A percentile compares a stretch with the other conserved stretches of the same genome.
These are phyloP conservation scores for Chrysocyon brachyurus DNA, from an alignment of 2,797 vertebrate species.

Conservation along the genomic window DNA sequence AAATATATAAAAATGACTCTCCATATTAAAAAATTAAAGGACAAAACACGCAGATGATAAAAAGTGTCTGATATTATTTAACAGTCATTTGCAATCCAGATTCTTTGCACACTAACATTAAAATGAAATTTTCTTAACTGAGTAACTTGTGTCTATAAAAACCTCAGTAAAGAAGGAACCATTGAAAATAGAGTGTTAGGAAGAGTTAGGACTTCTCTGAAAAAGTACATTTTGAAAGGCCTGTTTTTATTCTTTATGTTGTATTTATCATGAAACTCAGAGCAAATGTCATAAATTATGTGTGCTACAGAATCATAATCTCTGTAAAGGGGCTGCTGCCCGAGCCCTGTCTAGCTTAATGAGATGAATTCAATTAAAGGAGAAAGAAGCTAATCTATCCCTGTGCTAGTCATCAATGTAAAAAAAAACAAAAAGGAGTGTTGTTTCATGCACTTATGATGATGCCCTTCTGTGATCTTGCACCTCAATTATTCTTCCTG, in stretches of 20 bases:
- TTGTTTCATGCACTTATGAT: neutral
- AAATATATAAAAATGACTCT: neutral
- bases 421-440: neutral
- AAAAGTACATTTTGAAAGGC: slow-evolving; percentile 13
- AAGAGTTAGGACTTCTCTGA: neutral
- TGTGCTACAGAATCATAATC: slow-evolving; percentile 20
- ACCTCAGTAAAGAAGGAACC: neutral
- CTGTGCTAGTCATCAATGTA: neutral
- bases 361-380: slow-evolving; percentile 68
- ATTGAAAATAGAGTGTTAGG: neutral
- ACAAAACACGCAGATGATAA: neutral
- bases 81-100: neutral
- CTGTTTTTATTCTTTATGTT: slow-evolving; percentile 5
- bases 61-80: neutral
- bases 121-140: slow-evolving; percentile 28
- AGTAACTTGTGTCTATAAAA: neutral
- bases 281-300: slow-evolving; percentile 22
- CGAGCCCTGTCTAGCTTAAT: slow-evolving; percentile 60
- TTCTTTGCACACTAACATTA: neutral
- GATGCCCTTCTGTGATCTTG: neutral
- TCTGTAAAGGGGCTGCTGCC: neutral
- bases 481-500: slow-evolving; percentile 17
- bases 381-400: slow-evolving; percentile 49
- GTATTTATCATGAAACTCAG: slow-evolving; percentile 14
- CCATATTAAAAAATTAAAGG: neutral